These are phyloP conservation scores for Notechis scutatus DNA, from an alignment of 2,113 vertebrate species.

Conservation along the genomic window DNA sequence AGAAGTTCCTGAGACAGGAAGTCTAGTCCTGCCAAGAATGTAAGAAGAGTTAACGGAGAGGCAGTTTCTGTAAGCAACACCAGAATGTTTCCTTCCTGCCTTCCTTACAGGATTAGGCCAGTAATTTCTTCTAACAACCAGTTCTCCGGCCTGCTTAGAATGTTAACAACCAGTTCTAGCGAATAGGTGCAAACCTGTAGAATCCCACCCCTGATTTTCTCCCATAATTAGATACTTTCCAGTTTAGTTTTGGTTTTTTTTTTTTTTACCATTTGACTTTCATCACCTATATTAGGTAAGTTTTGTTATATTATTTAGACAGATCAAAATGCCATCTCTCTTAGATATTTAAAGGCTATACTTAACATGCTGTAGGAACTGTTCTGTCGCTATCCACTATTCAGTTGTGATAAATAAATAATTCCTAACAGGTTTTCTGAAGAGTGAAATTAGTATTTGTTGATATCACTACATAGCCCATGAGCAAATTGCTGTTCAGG, in stretches of 20 bases:
- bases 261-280: background rate
- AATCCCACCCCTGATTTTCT: background rate
- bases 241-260: background rate
- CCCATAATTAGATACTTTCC: background rate
- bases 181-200: too few species aligned
- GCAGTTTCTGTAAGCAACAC: too few species aligned
- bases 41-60: too few species aligned
- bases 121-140: too few species aligned
- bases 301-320: background rate
- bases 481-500: background rate
- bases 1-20: too few species aligned
- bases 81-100: too few species aligned
- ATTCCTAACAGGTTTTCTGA: background rate
- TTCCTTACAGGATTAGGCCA: too few species aligned
- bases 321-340: background rate
- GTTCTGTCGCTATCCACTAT: background rate
- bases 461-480: background rate
- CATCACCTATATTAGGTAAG: background rate
- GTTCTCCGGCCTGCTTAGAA: too few species aligned
- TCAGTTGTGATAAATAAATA: conserved; percentile 9
- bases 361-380: background rate
- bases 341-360: background rate
- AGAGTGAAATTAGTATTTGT: background rate
- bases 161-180: too few species aligned
- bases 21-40: too few species aligned